Base-by-base conservation (phyloP, 2,888 invertebrate species). In the Leucozona laternaria region DNA sequence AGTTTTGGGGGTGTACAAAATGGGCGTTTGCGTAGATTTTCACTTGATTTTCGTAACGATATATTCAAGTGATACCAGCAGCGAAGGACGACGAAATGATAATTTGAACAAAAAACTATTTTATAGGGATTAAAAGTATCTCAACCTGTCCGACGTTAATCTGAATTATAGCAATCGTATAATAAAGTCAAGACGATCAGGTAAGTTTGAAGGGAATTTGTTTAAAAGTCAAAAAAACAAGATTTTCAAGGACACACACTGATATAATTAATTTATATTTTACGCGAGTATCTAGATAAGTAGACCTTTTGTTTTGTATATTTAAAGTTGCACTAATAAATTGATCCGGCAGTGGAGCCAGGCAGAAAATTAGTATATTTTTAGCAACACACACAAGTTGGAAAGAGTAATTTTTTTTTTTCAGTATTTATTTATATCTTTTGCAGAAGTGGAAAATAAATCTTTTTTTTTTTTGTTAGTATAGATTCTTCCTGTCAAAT, bases 131-230 rank as follows among this genome's bases (percentile, higher is more conserved):
- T 20, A 10, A 77, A 70, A 43, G 75, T 79, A 70, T 81, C 64
- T 79, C 37, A 64, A 76, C 82, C 86, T 82, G 75, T 75, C 50
- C 82, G 79, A 86, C 86, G 86, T 86, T 86, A 86, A 86, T 82
- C 86, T 82, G 53, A 82, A 82, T 86, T 86, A 86, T 86, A 82
- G 15, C 82, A 40, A 25, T 15, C 22, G 78, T 86, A 86, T 86
- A 86, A 86, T 86, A 55, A 43, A 77, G 86, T 79, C 82, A 86
- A 86, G 86, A 55, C 86, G 79, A 75, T 75, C 78, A 75, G 86
- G 86, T 57, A 73, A 72, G 60, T 53, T 48, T 53, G 2, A 28
- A 43, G 57, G 28, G 20, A 43, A 31, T 25, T 64, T 40, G 5
- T 20, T 50, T 53, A 50, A 40, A 72, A 76, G 62, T 34, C 2